phyloP scores from a whole-genome alignment of 2,113 vertebrate genomes.

The Perca fluviatilis region DNA sequence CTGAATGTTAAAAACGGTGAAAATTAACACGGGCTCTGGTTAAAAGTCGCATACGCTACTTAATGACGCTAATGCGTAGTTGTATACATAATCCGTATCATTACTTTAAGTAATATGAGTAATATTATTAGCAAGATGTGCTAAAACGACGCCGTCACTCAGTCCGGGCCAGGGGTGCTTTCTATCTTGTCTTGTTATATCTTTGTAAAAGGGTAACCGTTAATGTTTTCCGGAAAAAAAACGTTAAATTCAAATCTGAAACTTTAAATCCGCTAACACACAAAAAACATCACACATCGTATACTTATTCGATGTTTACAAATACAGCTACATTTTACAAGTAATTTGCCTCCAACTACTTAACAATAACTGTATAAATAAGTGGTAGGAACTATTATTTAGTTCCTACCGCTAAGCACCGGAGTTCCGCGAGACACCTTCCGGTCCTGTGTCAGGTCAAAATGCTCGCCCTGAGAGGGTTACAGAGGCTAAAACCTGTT shows the following conservation, averaged over 20 bases:
- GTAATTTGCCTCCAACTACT: not conserved
- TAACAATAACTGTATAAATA: not conserved
- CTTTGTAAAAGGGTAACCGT: not conserved
- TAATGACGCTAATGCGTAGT: not conserved
- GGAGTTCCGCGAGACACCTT: constrained; percentile 10
- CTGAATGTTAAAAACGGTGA: not conserved
- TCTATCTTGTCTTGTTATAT: not conserved
- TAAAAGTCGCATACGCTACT: not conserved
- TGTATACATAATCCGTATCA: not conserved
- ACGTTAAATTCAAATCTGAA: not conserved
- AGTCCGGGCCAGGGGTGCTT: fast-evolving
- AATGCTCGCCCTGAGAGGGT: constrained; percentile 64
- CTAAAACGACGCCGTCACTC: not conserved
- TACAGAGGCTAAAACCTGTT: constrained; percentile 36
- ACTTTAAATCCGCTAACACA: not conserved
- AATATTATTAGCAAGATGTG: not conserved
- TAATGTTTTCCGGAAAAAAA: not conserved
- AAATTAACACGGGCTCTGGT: fast-evolving
- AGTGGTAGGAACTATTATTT: constrained; percentile 18
- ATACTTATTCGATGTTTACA: not conserved
- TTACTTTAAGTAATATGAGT: not conserved
- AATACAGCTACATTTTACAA: not conserved
- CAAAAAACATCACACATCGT: fast-evolving
- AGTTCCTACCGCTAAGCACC: not conserved
- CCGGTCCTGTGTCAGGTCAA: constrained; percentile 45